A percentile compares a stretch with the other conserved stretches of the same genome.
Conservation (phyloP, 2,113 vertebrate genomes). For the Xiphophorus hellerii region DNA sequence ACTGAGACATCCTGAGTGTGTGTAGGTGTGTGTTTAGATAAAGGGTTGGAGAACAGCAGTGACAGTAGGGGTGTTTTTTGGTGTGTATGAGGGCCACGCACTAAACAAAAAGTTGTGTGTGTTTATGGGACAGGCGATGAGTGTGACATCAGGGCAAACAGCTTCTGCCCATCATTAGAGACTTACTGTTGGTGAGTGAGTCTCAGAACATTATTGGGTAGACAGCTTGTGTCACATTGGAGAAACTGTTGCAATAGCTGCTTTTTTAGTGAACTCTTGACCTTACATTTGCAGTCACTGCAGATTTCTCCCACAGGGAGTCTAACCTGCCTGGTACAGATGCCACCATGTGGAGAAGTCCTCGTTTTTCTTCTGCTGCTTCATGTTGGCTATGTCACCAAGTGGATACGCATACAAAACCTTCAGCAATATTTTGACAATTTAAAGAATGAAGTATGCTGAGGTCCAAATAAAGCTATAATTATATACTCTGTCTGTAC, state of each 20-base stretch:
- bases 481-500: neutral
- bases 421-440: neutral
- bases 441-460: neutral
- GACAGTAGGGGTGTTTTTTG: slow-evolving; percentile 1
- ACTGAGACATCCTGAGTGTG: slow-evolving; percentile 34
- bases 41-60: neutral
- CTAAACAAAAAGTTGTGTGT: slow-evolving; percentile 8
- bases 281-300: slow-evolving; percentile 18
- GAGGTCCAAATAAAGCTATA: neutral
- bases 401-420: neutral
- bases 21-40: slow-evolving; percentile 31
- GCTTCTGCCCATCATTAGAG: slow-evolving; percentile 4
- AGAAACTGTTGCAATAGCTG: neutral
- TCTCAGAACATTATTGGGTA: slow-evolving; percentile 1
- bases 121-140: slow-evolving; percentile 8
- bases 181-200: neutral
- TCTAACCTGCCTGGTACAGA: slow-evolving; percentile 20
- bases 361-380: slow-evolving; percentile 1
- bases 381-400: neutral
- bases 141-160: slow-evolving; percentile 23
- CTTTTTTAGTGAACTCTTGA: slow-evolving; percentile 13
- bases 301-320: slow-evolving; percentile 1
- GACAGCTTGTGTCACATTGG: slow-evolving; percentile 19
- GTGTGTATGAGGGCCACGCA: neutral
- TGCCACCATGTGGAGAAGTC: slow-evolving; percentile 13